These are phyloP conservation scores for Steinernema khuongi DNA, from an alignment of 1,140 invertebrate species.

Conservation along the genomic window DNA sequence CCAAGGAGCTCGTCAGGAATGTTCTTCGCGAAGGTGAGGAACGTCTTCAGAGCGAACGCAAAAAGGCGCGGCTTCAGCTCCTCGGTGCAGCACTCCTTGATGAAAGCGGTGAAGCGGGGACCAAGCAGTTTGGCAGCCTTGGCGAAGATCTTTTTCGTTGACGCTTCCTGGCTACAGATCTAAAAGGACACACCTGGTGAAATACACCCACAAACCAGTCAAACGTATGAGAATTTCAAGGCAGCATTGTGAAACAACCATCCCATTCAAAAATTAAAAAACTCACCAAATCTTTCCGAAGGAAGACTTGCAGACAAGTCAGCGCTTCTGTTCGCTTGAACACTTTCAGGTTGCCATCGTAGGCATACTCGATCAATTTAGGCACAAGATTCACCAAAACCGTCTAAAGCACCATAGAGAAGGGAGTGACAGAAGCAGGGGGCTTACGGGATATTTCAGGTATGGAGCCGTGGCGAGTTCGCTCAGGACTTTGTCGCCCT, in stretches of 20 bases:
- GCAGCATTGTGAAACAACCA: too few species aligned
- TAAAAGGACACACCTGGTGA: too few species aligned
- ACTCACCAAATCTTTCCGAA: background rate
- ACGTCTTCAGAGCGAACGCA: background rate
- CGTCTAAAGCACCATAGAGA: background rate
- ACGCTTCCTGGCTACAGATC: background rate
- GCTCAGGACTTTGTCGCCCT: conserved; percentile 4
- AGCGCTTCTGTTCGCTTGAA: background rate
- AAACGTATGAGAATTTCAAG: too few species aligned
- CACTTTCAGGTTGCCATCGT: background rate
- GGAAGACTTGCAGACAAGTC: background rate
- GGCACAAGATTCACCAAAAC: background rate
- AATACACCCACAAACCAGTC: too few species aligned
- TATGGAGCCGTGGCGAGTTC: conserved; percentile 7
- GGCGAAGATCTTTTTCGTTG: background rate
- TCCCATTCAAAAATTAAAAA: background rate
- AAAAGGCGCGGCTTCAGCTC: background rate
- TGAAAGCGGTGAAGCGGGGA: background rate
- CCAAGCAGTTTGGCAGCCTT: background rate
- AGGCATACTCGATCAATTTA: background rate
- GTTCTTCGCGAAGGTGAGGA: conserved; percentile 2
- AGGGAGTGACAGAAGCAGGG: too few species aligned
- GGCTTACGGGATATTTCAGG: conserved; percentile 11
- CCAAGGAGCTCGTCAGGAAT: background rate
- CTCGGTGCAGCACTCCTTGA: conserved; percentile 3